Evolutionary conservation across 2,113 vertebrate species (phyloP).

Genomic region (Erinaceus europaeus): DNA sequence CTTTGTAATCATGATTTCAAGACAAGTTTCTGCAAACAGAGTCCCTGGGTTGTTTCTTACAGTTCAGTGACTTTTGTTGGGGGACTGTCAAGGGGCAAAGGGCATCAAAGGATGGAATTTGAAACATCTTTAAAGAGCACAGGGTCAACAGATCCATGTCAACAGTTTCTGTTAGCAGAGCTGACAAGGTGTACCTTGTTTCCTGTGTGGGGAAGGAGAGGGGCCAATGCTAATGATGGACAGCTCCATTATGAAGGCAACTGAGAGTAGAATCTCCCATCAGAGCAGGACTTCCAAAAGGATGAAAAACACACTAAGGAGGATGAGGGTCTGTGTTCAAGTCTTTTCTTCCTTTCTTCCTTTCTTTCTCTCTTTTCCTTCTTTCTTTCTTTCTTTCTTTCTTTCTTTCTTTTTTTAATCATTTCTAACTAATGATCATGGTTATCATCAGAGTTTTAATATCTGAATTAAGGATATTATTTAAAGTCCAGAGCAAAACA

Average conservation of each 20-base stretch:
- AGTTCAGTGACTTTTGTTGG: not conserved
- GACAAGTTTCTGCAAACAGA: not conserved
- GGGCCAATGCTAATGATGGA: conserved; percentile 74
- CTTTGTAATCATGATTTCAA: not conserved
- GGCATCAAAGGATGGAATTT: conserved; percentile 82
- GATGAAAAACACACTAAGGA: not conserved
- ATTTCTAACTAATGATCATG: not conserved
- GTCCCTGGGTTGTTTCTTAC: not conserved
- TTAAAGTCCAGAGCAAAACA: not conserved
- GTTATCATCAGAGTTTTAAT: not conserved
- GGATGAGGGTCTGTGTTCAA: rapidly evolving
- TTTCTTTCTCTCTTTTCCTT: too few species aligned
- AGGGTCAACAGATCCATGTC: conserved; percentile 63
- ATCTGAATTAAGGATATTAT: not conserved
- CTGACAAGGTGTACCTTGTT: not conserved
- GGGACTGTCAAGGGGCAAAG: conserved; percentile 51
- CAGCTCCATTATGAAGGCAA: not conserved
- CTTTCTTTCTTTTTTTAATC: too few species aligned
- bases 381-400: too few species aligned
- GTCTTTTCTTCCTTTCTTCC: too few species aligned
- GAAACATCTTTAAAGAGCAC: conserved; percentile 70
- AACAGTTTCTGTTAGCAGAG: conserved; percentile 82
- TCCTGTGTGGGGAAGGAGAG: not conserved
- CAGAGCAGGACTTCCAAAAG: not conserved
- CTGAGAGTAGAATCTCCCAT: not conserved